phyloP scores from a whole-genome alignment of 2,888 invertebrate species.

The Anorthoa munda region DNA sequence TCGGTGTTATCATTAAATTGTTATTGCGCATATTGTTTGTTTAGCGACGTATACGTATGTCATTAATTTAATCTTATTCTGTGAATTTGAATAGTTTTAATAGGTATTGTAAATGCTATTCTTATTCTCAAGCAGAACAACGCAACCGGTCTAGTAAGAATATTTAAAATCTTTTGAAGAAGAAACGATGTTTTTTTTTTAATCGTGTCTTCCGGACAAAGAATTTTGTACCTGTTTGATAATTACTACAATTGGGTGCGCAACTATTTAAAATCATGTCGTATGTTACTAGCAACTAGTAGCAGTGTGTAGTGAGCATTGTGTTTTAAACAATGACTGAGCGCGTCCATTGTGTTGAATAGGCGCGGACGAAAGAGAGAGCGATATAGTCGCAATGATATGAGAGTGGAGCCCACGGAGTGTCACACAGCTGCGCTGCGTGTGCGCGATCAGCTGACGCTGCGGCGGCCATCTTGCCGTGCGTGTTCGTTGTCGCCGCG shows the following conservation, averaged over 20 bases:
- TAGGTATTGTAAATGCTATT: constrained; percentile 19
- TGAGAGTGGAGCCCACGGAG: constrained; percentile 66
- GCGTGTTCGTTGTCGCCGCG: constrained; percentile 85
- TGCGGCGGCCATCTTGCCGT: constrained; percentile 88
- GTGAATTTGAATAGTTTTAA: constrained; percentile 29
- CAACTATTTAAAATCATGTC: constrained; percentile 44
- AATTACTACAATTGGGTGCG: constrained; percentile 47
- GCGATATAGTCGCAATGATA: constrained; percentile 75
- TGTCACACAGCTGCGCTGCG: constrained; percentile 85
- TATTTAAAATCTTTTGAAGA: constrained; percentile 13
- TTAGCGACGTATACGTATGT: constrained; percentile 20
- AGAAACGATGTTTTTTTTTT: constrained; percentile 17
- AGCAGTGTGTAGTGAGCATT: constrained; percentile 74
- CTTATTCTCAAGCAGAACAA: constrained; percentile 3
- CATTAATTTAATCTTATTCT: constrained; percentile 38
- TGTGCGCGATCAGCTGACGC: constrained; percentile 90
- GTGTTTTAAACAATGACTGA: constrained; percentile 82
- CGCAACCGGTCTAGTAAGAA: constrained; percentile 1
- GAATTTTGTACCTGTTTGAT: constrained; percentile 49
- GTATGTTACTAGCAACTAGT: constrained; percentile 63
- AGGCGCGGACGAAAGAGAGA: constrained; percentile 82
- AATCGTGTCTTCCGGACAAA: constrained; percentile 14
- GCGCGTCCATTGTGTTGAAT: constrained; percentile 80
- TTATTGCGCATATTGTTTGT: constrained; percentile 56
- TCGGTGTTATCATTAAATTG: constrained; percentile 55